Evolutionary conservation across 2,888 invertebrate species (phyloP).

Genomic region (Caenorhabditis plicata): DNA sequence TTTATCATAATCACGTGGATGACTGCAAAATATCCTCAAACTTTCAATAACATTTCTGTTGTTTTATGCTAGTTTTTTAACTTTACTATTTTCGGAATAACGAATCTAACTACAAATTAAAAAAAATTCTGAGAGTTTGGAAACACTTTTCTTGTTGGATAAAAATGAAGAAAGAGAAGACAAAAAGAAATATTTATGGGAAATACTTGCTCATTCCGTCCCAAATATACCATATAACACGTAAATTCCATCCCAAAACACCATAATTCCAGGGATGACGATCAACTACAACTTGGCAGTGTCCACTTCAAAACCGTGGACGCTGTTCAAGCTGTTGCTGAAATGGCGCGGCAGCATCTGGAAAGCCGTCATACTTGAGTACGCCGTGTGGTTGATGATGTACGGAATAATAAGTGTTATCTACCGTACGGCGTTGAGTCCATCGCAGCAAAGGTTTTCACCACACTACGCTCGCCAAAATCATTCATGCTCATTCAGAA

Average conservation of each 20-base stretch:
- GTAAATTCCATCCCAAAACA: not conserved
- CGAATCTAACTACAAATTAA: too few species aligned
- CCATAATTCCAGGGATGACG: constrained; percentile 33
- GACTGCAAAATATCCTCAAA: too few species aligned
- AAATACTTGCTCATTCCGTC: too few species aligned
- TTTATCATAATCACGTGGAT: too few species aligned
- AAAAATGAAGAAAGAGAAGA: too few species aligned
- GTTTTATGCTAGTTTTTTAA: too few species aligned
- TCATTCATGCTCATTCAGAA: constrained; percentile 24
- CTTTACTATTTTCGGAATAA: too few species aligned
- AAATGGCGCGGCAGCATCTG: constrained; percentile 54
- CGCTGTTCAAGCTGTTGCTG: constrained; percentile 50
- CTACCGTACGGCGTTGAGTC: constrained; percentile 46
- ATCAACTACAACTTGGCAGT: constrained; percentile 54
- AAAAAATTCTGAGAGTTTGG: too few species aligned
- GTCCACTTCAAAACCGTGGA: constrained; percentile 53
- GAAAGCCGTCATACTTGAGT: constrained; percentile 49
- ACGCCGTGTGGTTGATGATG: constrained; percentile 45
- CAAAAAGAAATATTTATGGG: too few species aligned
- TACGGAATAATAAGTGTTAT: constrained; percentile 46
- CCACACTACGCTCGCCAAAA: not conserved
- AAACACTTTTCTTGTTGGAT: too few species aligned
- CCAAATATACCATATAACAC: too few species aligned
- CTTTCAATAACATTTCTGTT: too few species aligned
- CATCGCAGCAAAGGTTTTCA: constrained; percentile 45